Percentiles rank a stretch among this genome's conserved stretches.
These are phyloP conservation scores for Drosophila aff. DNA, from an alignment of 1,140 invertebrate genomes.

Conservation along the genomic window DNA sequence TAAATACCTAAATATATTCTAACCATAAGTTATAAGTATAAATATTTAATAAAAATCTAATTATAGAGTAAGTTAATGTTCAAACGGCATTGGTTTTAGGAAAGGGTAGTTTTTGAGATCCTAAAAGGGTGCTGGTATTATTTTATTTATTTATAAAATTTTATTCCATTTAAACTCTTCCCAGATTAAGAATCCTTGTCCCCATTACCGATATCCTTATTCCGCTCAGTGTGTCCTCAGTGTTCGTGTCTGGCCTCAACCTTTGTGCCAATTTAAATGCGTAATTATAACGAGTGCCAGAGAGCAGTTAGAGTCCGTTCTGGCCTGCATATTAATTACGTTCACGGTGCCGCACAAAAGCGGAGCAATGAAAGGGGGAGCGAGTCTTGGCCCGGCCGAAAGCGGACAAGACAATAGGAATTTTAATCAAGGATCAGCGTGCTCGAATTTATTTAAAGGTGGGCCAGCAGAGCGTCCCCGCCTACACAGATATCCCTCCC, in stretches of 20 bases:
- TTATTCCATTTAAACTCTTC: too few species aligned
- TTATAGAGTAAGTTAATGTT: too few species aligned
- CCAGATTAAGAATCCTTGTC: not conserved
- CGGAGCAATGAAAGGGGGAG: conserved; percentile 35
- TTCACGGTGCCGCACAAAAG: conserved; percentile 45
- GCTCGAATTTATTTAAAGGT: conserved; percentile 79
- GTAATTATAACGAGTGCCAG: conserved; percentile 80
- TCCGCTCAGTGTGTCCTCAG: conserved; percentile 10
- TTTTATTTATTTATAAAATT: too few species aligned
- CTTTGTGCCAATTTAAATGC: conserved; percentile 83
- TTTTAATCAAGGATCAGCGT: conserved; percentile 82
- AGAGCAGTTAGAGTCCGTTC: conserved; percentile 72
- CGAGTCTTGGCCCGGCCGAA: conserved; percentile 46
- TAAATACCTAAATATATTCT: not conserved
- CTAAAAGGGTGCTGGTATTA: not conserved
- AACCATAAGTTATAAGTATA: not conserved
- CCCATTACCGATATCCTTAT: not conserved
- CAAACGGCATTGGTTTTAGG: not conserved
- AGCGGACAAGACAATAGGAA: conserved; percentile 79
- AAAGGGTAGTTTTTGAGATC: too few species aligned
- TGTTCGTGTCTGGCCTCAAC: conserved; percentile 44
- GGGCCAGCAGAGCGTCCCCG: conserved; percentile 11
- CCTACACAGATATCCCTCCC: not conserved
- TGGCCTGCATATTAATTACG: conserved; percentile 79
- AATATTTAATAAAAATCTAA: too few species aligned